Base-by-base conservation (phyloP, 2,888 invertebrate genomes). In the Eupelmus urozonus region DNA sequence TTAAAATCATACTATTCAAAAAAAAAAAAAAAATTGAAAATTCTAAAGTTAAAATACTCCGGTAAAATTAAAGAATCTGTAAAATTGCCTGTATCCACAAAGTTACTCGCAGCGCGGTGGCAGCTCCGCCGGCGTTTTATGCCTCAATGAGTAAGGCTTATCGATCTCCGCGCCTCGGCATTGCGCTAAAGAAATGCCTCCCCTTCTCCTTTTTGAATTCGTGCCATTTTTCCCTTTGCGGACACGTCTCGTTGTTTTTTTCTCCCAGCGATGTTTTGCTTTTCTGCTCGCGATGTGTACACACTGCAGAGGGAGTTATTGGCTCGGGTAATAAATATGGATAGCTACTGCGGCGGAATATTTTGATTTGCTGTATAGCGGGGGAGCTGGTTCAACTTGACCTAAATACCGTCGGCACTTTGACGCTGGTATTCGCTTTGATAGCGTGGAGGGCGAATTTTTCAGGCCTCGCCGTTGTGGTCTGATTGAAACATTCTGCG, bases 81-180 rank as follows among this genome's bases (percentile, higher is more conserved):
- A n/a, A n/a, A n/a, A n/a, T n/a, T 63, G 57, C 59, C 29, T 59
- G 42, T 25, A 20, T 42, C 49, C 27, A 65, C 53, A 25, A 63
- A 45, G 70, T 63, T 63, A 69, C 40, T 16, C 42, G 70, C 40
- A 16, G 60, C 0, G 62, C 45, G 27, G 63, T 25, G 53, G 57
- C 70, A 70, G 45, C 57, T 55, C 55, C 34, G 55, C 20, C 20
- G 49, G 49, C 74, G 49, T 66, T 71, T 77, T 34, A 57, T 25
- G 70, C 62, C 55, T 60, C 66, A 66, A 71, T 66, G 71, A 66
- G 66, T 77, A 77, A 77, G 59, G 51, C 53, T 71, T 72, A 70
- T 76, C 59, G 76, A 77, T 65, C 70, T 65, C n/a, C n/a, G n/a
- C n/a, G 45, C 53, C 34, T 20, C 49, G 40, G 69, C 29, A 29